Evolutionary conservation across 2,888 invertebrate species (phyloP).

Genomic region (Chydorus sphaericus): DNA sequence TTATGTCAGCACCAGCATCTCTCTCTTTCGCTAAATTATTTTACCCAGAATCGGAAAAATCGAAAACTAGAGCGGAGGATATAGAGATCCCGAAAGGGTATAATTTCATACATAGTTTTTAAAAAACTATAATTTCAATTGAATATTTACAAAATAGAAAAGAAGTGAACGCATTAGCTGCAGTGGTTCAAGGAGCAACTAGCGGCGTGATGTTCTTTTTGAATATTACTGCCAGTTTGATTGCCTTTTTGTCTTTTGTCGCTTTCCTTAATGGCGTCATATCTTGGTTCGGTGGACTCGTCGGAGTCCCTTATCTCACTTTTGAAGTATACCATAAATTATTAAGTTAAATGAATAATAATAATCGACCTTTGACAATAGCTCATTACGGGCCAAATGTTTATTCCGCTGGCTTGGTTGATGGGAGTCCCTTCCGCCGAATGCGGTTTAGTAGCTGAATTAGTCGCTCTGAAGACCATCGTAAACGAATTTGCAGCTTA

Average conservation of each 20-base stretch:
- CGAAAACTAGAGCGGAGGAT: conserved; percentile 57
- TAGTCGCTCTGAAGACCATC: conserved; percentile 79
- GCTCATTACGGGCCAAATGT: conserved; percentile 54
- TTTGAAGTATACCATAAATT: conserved; percentile 31
- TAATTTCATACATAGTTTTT: conserved; percentile 17
- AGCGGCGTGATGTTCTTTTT: conserved; percentile 64
- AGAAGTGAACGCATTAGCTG: conserved; percentile 73
- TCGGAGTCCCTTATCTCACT: conserved; percentile 44
- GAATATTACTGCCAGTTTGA: conserved; percentile 77
- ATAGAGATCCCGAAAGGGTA: conserved; percentile 56
- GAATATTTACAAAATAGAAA: conserved; percentile 37
- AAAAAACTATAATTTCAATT: not conserved
- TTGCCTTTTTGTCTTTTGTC: conserved; percentile 79
- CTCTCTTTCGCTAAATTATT: conserved; percentile 77
- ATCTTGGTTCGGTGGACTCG: conserved; percentile 60
- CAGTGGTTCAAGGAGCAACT: conserved; percentile 75
- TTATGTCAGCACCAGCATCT: conserved; percentile 93
- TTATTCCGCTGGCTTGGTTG: conserved; percentile 76
- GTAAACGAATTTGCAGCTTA: conserved; percentile 90
- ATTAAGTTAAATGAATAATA: not conserved
- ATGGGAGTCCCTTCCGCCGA: conserved; percentile 54
- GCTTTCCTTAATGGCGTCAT: conserved; percentile 68
- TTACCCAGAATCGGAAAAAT: conserved; percentile 76
- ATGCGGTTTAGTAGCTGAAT: conserved; percentile 56
- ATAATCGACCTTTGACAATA: no score